phyloP scores from a whole-genome alignment of 1,140 invertebrate genomes.

The Nasonia longicornis region DNA sequence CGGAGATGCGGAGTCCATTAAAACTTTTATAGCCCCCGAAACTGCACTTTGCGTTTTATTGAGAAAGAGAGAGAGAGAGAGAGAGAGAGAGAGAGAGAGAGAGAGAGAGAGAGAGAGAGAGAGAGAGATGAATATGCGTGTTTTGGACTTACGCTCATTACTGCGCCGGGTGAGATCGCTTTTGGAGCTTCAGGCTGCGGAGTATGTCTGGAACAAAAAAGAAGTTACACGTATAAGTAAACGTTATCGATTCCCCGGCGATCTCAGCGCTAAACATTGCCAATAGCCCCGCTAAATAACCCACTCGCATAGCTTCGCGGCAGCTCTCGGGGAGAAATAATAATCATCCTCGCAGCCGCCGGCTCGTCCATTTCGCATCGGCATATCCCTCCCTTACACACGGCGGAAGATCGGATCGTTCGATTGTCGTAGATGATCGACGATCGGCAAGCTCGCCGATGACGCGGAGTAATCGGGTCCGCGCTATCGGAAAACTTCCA shows the following conservation, averaged over 20 bases:
- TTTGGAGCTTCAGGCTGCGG: neutral
- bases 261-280: neutral
- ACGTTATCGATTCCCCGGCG: neutral
- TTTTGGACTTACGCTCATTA: neutral
- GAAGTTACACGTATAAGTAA: neutral
- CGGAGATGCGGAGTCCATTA: constrained; percentile 20
- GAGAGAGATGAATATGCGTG: neutral
- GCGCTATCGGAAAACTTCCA: constrained; percentile 43
- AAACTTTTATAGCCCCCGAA: constrained; percentile 20
- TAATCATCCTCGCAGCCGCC: neutral
- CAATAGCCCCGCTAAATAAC: neutral
- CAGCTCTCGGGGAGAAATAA: constrained; percentile 15
- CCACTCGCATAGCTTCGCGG: neutral
- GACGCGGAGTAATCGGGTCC: constrained; percentile 60
- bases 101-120: too few relatives aligned
- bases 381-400: neutral
- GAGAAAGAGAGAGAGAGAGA: neutral
- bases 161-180: too few relatives aligned
- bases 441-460: constrained; percentile 53
- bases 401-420: constrained; percentile 45
- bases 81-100: neutral
- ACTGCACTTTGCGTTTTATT: constrained; percentile 11
- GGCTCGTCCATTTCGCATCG: neutral
- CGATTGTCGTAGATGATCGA: constrained; percentile 57
- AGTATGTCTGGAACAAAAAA: neutral